Conservation (phyloP, 2,113 vertebrate genomes). For the Triplophysa dalaica region DNA sequence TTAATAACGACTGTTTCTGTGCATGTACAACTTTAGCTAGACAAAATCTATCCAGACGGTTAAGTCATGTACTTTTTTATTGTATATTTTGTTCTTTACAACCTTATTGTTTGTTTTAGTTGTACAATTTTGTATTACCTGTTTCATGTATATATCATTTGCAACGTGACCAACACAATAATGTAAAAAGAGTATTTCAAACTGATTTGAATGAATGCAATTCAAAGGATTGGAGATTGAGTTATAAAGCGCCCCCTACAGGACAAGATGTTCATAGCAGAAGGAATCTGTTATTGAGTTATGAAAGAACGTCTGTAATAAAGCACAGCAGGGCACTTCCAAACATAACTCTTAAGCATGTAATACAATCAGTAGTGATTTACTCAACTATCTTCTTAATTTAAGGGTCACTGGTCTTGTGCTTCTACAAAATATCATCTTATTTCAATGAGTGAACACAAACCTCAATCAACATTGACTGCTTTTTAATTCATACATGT, state of each 20-base stretch:
- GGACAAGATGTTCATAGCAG: not conserved
- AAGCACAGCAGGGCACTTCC: not conserved
- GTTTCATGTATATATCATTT: too few relatives aligned
- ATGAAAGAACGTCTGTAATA: not conserved
- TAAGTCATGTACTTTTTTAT: too few relatives aligned
- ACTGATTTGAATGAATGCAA: too few relatives aligned
- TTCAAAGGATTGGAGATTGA: too few relatives aligned
- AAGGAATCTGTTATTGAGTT: not conserved
- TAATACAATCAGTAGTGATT: constrained; percentile 23
- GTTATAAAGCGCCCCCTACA: not conserved
- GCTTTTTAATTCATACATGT: not conserved
- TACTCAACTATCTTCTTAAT: constrained; percentile 66
- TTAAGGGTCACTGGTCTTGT: constrained; percentile 45
- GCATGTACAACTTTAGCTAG: too few relatives aligned
- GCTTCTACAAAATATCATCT: not conserved
- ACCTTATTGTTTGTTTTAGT: too few relatives aligned
- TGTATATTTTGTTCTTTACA: too few relatives aligned
- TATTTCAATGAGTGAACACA: not conserved
- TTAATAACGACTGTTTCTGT: too few relatives aligned
- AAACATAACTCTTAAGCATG: not conserved
- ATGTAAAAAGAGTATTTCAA: too few relatives aligned
- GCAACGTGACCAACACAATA: too few relatives aligned
- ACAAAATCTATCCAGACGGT: too few relatives aligned
- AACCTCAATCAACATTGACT: not conserved
- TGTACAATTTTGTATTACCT: too few relatives aligned